phyloP scores from a whole-genome alignment of 2,888 invertebrate species.

The Endotricha flammealis region DNA sequence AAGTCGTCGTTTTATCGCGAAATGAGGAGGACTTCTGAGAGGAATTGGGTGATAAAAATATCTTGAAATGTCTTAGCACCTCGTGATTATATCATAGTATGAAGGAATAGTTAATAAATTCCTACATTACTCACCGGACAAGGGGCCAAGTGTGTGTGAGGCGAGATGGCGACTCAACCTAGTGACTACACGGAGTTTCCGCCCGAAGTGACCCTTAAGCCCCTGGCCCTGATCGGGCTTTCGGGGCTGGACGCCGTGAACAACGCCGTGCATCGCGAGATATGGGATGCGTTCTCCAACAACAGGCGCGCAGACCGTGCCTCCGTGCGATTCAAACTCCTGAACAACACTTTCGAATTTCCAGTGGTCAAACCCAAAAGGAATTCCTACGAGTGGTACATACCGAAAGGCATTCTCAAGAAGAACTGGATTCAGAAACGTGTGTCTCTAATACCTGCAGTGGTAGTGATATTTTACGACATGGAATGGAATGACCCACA shows the following conservation, averaged over 20 bases:
- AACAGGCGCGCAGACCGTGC: constrained; percentile 89
- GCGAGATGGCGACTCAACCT: constrained; percentile 73
- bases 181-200: constrained; percentile 85
- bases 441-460: constrained; percentile 91
- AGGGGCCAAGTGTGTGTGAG: constrained; percentile 10
- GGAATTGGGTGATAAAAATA: too few relatives aligned
- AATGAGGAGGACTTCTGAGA: too few relatives aligned
- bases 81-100: constrained; percentile 15
- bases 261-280: constrained; percentile 91
- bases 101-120: constrained; percentile 26
- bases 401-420: constrained; percentile 95
- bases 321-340: constrained; percentile 89
- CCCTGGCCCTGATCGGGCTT: constrained; percentile 91
- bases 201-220: constrained; percentile 88
- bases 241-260: constrained; percentile 91
- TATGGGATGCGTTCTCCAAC: constrained; percentile 95
- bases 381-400: constrained; percentile 96
- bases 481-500: constrained; percentile 97
- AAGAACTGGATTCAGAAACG: constrained; percentile 97
- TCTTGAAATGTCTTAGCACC: constrained; percentile 10
- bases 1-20: too few relatives aligned
- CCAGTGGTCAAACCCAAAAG: constrained; percentile 91
- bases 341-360: constrained; percentile 90
- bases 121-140: constrained; percentile 8
- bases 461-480: constrained; percentile 96